These are phyloP conservation scores for Stenchaetothrips biformis DNA, from an alignment of 2,888 invertebrate species.

Conservation along the genomic window DNA sequence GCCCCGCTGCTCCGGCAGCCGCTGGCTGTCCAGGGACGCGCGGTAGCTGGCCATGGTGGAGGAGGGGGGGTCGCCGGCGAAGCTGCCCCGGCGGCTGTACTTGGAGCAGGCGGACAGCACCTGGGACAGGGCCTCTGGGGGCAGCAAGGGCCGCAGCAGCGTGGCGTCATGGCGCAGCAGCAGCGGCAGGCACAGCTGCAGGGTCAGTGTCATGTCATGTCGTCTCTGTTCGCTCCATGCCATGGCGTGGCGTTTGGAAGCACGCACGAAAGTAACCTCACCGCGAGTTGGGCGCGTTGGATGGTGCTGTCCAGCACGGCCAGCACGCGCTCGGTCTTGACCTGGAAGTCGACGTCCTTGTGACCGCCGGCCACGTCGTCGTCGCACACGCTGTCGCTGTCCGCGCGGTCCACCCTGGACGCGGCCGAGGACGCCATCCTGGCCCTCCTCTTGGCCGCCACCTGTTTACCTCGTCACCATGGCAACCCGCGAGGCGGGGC, in stretches of 20 bases:
- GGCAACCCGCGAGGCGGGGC: background rate
- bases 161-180: conserved; percentile 14
- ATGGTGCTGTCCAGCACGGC: conserved; percentile 2
- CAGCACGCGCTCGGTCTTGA: background rate
- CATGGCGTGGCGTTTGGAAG: no score
- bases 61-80: background rate
- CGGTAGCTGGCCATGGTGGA: conserved; percentile 20
- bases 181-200: conserved; percentile 19
- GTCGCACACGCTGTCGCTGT: background rate
- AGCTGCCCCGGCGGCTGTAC: conserved; percentile 8
- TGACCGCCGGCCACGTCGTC: background rate
- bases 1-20: no score
- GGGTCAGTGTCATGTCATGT: no score
- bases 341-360: conserved; percentile 1
- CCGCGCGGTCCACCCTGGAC: background rate
- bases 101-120: background rate
- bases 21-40: background rate
- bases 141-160: background rate
- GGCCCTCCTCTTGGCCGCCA: background rate
- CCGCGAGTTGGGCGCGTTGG: conserved; percentile 9
- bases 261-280: no score
- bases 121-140: background rate
- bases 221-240: no score
- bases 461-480: background rate
- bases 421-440: background rate